Evolutionary conservation across 1,140 invertebrate genomes (phyloP).

Genomic region (Oscheius sp.): DNA sequence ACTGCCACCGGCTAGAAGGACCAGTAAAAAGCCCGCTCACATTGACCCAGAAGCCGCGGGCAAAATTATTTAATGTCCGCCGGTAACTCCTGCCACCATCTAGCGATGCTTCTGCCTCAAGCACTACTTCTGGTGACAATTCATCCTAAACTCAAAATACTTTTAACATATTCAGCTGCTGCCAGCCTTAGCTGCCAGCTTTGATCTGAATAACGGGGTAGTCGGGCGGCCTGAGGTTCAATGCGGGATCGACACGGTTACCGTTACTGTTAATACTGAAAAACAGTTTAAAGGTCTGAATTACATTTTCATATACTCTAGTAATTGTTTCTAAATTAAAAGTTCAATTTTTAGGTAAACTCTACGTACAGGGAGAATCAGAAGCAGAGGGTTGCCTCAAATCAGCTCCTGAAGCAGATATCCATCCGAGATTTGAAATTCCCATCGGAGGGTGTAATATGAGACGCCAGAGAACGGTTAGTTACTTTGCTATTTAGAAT

Average conservation of each 20-base stretch:
- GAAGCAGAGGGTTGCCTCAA: constrained; percentile 52
- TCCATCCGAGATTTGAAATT: constrained; percentile 35
- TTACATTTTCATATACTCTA: background rate
- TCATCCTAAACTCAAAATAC: no score
- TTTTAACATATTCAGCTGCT: no score
- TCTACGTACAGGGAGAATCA: constrained; percentile 57
- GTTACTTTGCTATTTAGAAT: no score
- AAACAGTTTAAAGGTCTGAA: constrained; percentile 42
- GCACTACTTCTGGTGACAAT: background rate
- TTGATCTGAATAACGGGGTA: constrained; percentile 36
- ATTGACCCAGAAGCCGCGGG: background rate
- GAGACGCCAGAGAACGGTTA: constrained; percentile 52
- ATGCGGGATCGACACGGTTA: constrained; percentile 39
- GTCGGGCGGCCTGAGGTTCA: constrained; percentile 42
- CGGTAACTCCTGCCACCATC: background rate
- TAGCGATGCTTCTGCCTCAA: constrained; percentile 1
- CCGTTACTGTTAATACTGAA: constrained; percentile 44
- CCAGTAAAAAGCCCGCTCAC: constrained; percentile 7
- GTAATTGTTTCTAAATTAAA: constrained; percentile 1
- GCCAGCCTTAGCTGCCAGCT: background rate
- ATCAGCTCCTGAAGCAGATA: constrained; percentile 30
- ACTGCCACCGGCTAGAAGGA: no score
- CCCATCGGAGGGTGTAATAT: constrained; percentile 59
- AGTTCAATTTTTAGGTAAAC: constrained; percentile 29
- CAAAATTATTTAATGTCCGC: background rate